These are phyloP conservation scores for Chaetorhynchus papuensis DNA, from an alignment of 2,113 vertebrate genomes.

Conservation along the genomic window DNA sequence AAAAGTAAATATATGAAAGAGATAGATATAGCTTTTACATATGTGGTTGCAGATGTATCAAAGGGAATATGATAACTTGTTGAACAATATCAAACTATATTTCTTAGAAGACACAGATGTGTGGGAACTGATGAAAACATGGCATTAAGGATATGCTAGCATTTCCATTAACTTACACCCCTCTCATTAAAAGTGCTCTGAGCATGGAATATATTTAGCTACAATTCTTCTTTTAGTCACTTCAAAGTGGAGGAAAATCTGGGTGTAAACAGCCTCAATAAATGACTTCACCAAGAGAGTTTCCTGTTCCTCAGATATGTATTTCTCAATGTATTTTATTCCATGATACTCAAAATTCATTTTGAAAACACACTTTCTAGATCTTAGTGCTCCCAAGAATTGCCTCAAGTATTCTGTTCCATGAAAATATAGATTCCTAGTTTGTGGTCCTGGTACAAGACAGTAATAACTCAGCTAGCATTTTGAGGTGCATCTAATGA, in stretches of 20 bases:
- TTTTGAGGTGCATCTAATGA: background rate
- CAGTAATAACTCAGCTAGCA: background rate
- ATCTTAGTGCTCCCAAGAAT: background rate
- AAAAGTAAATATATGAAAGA: background rate
- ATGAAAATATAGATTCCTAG: background rate
- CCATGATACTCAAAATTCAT: background rate
- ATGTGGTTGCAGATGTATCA: background rate
- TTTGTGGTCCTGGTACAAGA: background rate
- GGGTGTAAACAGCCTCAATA: background rate
- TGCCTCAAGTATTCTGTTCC: background rate
- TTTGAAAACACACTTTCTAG: background rate
- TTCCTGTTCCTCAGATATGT: background rate
- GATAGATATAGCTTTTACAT: background rate
- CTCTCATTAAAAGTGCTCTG: background rate
- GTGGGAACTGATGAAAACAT: background rate
- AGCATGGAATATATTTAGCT: background rate
- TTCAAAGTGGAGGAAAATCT: background rate
- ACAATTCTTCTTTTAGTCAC: background rate
- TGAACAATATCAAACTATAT: background rate
- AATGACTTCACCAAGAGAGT: background rate
- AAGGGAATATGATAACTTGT: background rate
- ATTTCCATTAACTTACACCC: background rate
- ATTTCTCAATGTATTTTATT: background rate
- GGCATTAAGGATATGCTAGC: background rate
- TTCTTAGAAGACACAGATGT: background rate